Evolutionary conservation across 2,113 vertebrate species (phyloP), one percentile per base, ranked within the genome.

Genomic region (Tenebrosternarchus preto): DNA sequence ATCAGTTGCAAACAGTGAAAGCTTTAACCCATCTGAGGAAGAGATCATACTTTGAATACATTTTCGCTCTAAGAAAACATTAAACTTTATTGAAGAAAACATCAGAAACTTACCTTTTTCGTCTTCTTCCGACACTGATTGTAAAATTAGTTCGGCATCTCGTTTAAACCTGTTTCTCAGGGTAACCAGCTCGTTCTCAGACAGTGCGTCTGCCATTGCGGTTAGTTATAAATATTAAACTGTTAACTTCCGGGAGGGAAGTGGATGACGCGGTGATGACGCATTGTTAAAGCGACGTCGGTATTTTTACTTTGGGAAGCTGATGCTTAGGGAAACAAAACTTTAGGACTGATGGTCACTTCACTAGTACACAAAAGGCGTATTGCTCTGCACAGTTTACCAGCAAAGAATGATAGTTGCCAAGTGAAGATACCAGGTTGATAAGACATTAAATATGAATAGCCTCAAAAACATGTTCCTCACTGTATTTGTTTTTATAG

Each of bases 91-190:
- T n/a, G n/a, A n/a, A n/a, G n/a, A n/a, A n/a, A n/a, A n/a, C n/a
- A n/a, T 33, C 20, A 31, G 12, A 25, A 0, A 84, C 92, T 92
- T 90, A 94, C 93, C 90, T 83, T 89, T 92, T 60, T 92, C 89
- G 25, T 87, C 84, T 17, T 83, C 78, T 12, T 86, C 55, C 16
- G 86, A 56, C 17, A 84, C 67, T 46, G 85, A 68, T 61, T 87
- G 91, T 82, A 92, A 83, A 16, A 93, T 85, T 76, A 92, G 77
- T 69, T 92, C 92, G 1, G 91, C 90, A 85, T 93, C 87, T 86
- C 63, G 89, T 72, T 88, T 92, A 77, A 94, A 93, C 31, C 93
- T 85, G 24, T 94, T 93, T 36, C 93, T 86, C 36, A 94, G 50
- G n/a, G 86, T 88, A 0, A 85, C 84, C 0, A 93, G 29, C 2